Evolutionary conservation across 2,888 invertebrate genomes (phyloP), one percentile per base, ranked within the genome.

Genomic region (Athalia cordata): DNA sequence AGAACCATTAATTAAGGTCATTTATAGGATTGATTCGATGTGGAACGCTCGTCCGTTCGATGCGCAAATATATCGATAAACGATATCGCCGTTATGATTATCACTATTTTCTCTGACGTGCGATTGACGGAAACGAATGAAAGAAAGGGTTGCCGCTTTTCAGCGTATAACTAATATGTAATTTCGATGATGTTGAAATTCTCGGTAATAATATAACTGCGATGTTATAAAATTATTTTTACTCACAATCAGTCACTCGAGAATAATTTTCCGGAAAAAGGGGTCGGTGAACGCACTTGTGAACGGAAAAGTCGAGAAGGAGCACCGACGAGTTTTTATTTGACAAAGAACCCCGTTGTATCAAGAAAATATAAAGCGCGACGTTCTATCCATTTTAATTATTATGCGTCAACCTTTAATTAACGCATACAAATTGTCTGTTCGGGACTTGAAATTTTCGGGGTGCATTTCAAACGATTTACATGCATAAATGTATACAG

Each of bases 281-380:
- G 45, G 45, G 13, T 59, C 13, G 47, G 57, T 45, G 70, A 70
- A n/a, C n/a, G n/a, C n/a, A n/a, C n/a, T n/a, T n/a, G n/a, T n/a
- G n/a, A n/a, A 59, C 59, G 59, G 9, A 13, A 59, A 62, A 29
- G 13, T 59, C 57, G n/a, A 45, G 11, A 13, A 3, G 55, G n/a
- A 6, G 55, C 55, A n/a, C 55, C 29, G 29, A 29, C 29, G 29
- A 29, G 29, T 29, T 29, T 29, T 29, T 0, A 29, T 55, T 43
- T 45, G 55, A 70, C 70, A 72, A 57, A 72, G 59, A 72, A 47
- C 72, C 59, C 72, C 47, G 72, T 72, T 57, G 59, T 72, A 50
- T 65, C 64, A 59, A 72, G 57, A 59, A 59, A 72, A 72, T 59
- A 59, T n/a, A 8, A n/a, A 3, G 47, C 9, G 57, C n/a, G 29